Evolutionary conservation across 2,113 vertebrate genomes (phyloP).

Genomic region (Melanotaenia duboulayi): DNA sequence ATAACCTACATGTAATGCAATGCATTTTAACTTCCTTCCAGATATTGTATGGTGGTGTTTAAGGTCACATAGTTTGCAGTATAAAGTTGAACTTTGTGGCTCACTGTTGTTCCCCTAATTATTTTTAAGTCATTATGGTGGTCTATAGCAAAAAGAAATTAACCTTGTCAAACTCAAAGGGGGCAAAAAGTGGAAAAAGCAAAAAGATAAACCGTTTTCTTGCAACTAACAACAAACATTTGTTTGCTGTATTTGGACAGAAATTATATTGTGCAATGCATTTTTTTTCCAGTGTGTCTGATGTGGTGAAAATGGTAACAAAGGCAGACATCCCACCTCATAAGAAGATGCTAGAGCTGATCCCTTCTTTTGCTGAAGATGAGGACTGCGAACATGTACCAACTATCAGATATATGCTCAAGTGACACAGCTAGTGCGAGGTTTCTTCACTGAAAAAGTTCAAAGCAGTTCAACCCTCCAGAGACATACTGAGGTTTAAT

Average conservation of each 20-base stretch:
- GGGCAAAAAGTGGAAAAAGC: too few relatives aligned
- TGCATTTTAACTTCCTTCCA: background rate
- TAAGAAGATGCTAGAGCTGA: conserved; percentile 80
- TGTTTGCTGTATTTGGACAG: background rate
- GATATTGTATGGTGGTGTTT: background rate
- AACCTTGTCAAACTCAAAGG: too few relatives aligned
- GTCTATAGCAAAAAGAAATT: too few relatives aligned
- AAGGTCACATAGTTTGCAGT: too few relatives aligned
- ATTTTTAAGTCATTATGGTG: too few relatives aligned
- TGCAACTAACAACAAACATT: background rate
- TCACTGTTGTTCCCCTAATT: too few relatives aligned
- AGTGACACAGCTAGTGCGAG: conserved; percentile 39
- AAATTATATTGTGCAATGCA: background rate
- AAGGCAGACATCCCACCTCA: conserved; percentile 50
- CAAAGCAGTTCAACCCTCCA: background rate
- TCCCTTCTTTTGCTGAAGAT: conserved; percentile 82
- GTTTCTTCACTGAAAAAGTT: background rate
- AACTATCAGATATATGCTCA: conserved; percentile 72
- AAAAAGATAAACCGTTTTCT: too few relatives aligned
- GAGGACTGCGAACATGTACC: conserved; percentile 67
- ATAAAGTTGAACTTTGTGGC: too few relatives aligned
- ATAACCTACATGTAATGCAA: background rate
- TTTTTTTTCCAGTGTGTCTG: conserved; percentile 78
- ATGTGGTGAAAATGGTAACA: conserved; percentile 70
- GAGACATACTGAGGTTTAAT: background rate